phyloP scores from a whole-genome alignment of 2,888 invertebrate genomes.

The Scaptomyza cyrtandrae region DNA sequence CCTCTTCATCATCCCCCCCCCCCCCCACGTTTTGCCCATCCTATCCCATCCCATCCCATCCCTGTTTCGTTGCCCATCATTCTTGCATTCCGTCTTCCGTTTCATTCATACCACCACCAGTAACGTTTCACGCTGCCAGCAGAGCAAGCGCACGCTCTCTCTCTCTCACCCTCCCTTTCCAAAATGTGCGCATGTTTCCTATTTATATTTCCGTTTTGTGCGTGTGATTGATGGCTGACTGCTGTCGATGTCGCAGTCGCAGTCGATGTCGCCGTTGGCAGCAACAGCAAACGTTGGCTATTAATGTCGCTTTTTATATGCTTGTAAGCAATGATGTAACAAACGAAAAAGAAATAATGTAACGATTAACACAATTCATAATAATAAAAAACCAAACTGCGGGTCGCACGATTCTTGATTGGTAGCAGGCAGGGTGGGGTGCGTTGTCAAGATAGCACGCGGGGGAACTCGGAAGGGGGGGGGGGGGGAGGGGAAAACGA shows the following conservation, averaged over 20 bases:
- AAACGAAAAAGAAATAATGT: constrained; percentile 59
- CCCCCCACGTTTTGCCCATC: neutral
- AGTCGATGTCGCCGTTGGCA: constrained; percentile 3
- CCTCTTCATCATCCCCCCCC: neutral
- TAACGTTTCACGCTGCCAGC: too few species aligned
- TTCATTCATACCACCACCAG: constrained; percentile 9
- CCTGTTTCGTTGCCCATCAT: neutral
- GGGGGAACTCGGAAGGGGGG: too few species aligned
- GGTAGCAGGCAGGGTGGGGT: constrained; percentile 6
- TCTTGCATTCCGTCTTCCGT: neutral
- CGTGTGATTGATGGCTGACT: constrained; percentile 75
- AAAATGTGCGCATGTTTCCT: constrained; percentile 50
- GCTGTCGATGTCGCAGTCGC: constrained; percentile 37
- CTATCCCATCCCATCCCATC: too few species aligned
- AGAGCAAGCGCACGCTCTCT: too few species aligned
- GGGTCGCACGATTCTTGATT: constrained; percentile 42
- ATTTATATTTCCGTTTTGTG: constrained; percentile 76
- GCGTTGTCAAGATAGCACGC: neutral
- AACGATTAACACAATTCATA: constrained; percentile 65
- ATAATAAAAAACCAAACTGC: constrained; percentile 58
- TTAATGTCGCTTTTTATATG: constrained; percentile 61
- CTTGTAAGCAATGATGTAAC: constrained; percentile 68
- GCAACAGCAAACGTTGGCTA: constrained; percentile 33
- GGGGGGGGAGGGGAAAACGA: neutral
- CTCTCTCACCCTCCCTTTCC: constrained; percentile 4